Evolutionary conservation across 2,113 vertebrate genomes (phyloP), one percentile per base, ranked within the genome.

Genomic region (Carollia perspicillata): DNA sequence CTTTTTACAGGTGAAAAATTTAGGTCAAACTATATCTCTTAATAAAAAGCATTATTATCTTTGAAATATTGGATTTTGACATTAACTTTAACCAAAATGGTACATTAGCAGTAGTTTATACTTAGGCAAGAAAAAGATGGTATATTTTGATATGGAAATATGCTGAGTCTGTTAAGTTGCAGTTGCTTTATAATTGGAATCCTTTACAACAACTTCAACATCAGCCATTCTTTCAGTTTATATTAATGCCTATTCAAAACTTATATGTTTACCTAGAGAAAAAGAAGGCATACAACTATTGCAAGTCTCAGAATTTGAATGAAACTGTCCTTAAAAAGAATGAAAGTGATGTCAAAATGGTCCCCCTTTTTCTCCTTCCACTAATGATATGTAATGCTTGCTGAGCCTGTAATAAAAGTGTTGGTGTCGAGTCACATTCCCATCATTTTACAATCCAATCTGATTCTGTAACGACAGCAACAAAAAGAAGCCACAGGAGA

Each of bases 321-420:
- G 83, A 89, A 60, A 96, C 77, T 98, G 93, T 97, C 95, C 95
- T 97, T 92, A 95, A 95, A 95, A 97, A 90, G 84, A 97, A 96
- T 95, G 86, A 96, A 97, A 89, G 84, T 98, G 98, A 98, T 97
- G 98, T 96, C 89, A 63, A 79, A 97, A 95, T 93, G 89, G 60
- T 97, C 93, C 93, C 97, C 94, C 89, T 91, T 88, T 88, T 74
- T 89, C 89, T 98, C 94, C 97, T 97, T 98, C 95, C 95, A 93
- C 97, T 98, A 98, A 98, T 96, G 97, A 98, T 98, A 98, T 18
- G 93, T 86, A 98, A 95, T 17, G 94, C 97, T 97, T 98, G 98
- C 97, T 97, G 98, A 98, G 97, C 95, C 97, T 90, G 97, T 96
- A 97, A 97, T 93, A 96, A 97, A 96, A 0, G 33, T 96, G 97